Evolutionary conservation across 2,797 vertebrate genomes (phyloP).

Genomic region (Syngnathus rostellatus): DNA sequence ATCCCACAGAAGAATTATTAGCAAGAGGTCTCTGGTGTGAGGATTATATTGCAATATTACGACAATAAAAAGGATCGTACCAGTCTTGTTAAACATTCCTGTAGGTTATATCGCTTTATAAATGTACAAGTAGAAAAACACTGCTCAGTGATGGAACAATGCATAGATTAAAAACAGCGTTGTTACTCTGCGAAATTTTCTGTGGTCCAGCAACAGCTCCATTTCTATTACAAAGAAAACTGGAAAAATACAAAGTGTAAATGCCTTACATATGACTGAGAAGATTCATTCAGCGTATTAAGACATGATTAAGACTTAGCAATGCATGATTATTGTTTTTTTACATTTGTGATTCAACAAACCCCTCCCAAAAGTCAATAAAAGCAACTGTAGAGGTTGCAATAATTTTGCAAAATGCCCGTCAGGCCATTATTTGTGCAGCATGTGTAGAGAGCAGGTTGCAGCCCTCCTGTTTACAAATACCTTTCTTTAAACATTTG

Average conservation of each 20-base stretch:
- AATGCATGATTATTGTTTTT: constrained; percentile 33
- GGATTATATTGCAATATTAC: not conserved
- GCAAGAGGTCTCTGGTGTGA: constrained; percentile 9
- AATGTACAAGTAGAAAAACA: not conserved
- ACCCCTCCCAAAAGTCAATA: constrained; percentile 22
- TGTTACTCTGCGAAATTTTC: not conserved
- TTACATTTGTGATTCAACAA: constrained; percentile 32
- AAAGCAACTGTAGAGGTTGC: constrained; percentile 46
- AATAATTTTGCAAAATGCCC: constrained; percentile 32
- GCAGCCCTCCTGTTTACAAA: constrained; percentile 21
- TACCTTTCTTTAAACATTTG: constrained; percentile 20
- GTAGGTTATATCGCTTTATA: not conserved
- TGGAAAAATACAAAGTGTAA: constrained; percentile 6
- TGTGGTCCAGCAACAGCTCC: not conserved
- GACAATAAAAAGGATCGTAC: not conserved
- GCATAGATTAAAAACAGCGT: constrained; percentile 3
- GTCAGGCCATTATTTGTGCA: constrained; percentile 21
- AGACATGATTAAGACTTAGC: constrained; percentile 43
- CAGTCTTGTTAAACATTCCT: constrained; percentile 2
- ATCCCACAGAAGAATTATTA: constrained; percentile 2
- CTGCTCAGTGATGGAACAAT: not conserved
- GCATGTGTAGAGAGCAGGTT: constrained; percentile 22
- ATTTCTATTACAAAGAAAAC: constrained; percentile 6
- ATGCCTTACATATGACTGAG: constrained; percentile 30
- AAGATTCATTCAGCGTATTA: constrained; percentile 43